A percentile compares a stretch with the other conserved stretches of the same genome.
Conservation (phyloP, 1,140 invertebrate genomes). For the Rhyzopertha dominica region DNA sequence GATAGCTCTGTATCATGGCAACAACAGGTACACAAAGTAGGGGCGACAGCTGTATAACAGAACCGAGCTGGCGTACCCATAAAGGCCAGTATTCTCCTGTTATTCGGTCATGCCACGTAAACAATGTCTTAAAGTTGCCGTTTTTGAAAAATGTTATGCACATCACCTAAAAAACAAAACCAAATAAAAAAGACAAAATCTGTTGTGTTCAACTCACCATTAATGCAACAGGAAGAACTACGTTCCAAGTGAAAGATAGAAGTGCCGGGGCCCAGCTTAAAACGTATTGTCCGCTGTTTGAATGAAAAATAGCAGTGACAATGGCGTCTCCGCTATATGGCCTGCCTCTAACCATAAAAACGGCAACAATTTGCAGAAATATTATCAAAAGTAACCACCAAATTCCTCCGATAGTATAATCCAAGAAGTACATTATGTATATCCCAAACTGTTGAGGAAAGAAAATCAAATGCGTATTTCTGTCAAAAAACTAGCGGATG, state of each 20-base stretch:
- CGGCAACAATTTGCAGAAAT: constrained; percentile 67
- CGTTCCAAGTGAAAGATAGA: constrained; percentile 84
- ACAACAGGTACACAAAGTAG: constrained; percentile 71
- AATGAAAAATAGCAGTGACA: constrained; percentile 61
- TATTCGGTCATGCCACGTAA: constrained; percentile 60
- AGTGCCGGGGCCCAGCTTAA: constrained; percentile 61
- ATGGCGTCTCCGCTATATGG: constrained; percentile 80
- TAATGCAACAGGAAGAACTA: constrained; percentile 70
- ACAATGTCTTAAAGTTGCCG: constrained; percentile 67
- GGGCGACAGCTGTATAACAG: constrained; percentile 69
- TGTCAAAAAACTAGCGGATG: constrained; percentile 26
- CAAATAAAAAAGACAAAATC: constrained; percentile 8
- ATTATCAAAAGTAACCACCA: constrained; percentile 85
- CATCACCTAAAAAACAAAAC: constrained; percentile 55
- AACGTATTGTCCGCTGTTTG: constrained; percentile 51
- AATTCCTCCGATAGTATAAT: constrained; percentile 71
- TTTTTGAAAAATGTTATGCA: constrained; percentile 73
- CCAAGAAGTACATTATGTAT: constrained; percentile 76
- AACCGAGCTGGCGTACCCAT: constrained; percentile 72
- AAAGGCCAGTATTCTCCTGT: constrained; percentile 62
- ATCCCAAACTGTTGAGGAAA: constrained; percentile 70
- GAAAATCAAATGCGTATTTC: constrained; percentile 7
- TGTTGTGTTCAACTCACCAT: constrained; percentile 55
- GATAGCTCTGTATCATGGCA: constrained; percentile 75
- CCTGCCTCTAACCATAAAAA: constrained; percentile 76